These are phyloP conservation scores for Aporrectodea caliginosa DNA, from an alignment of 1,140 invertebrate genomes.

Conservation along the genomic window DNA sequence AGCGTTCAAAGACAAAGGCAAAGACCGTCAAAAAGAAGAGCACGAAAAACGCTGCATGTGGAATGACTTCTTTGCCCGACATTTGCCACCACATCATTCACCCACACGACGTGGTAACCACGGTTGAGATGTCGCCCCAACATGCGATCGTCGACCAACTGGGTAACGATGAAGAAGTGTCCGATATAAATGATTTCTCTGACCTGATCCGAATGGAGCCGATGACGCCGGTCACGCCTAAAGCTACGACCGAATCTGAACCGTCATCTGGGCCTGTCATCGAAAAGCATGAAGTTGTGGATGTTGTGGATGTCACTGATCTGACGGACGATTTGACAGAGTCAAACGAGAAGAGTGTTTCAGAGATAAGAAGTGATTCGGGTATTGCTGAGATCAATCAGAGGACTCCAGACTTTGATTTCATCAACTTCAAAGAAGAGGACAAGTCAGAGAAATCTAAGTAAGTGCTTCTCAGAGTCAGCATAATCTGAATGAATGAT, in stretches of 20 bases:
- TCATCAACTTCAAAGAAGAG: background rate
- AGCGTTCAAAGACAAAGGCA: background rate
- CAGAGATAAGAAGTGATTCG: background rate
- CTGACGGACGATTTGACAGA: background rate
- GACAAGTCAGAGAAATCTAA: background rate
- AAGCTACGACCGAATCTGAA: background rate
- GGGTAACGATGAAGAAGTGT: constrained; percentile 25
- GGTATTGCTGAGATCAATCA: background rate
- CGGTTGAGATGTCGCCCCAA: background rate
- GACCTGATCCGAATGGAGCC: constrained; percentile 30
- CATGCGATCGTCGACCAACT: background rate
- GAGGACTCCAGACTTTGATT: background rate
- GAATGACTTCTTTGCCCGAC: background rate
- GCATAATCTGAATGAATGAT: too few species aligned
- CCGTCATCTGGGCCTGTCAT: background rate
- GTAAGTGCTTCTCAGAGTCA: too few species aligned
- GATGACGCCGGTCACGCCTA: constrained; percentile 9
- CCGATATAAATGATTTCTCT: constrained; percentile 32
- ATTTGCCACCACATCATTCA: background rate
- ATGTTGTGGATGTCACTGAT: background rate
- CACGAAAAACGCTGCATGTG: background rate
- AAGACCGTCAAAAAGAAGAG: background rate
- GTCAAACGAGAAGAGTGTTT: background rate
- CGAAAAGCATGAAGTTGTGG: background rate
- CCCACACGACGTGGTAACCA: background rate